phyloP scores from a whole-genome alignment of 2,797 vertebrate genomes.

The Cuniculus paca region DNA sequence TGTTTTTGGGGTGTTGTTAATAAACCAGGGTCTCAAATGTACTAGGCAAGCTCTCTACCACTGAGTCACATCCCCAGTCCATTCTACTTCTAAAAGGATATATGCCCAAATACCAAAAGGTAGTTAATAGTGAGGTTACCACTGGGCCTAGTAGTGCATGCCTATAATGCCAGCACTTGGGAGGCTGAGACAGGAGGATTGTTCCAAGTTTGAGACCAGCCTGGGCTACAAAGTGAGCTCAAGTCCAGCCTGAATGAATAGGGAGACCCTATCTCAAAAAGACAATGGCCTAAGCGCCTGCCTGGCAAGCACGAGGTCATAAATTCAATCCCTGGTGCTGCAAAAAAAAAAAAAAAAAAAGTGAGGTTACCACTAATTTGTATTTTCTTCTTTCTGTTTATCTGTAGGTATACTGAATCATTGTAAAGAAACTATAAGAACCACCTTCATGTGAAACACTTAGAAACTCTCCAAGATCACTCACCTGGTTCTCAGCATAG shows the following conservation, averaged over 20 bases:
- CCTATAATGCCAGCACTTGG: too few species aligned
- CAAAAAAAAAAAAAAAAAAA: too few species aligned
- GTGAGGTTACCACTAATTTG: background rate
- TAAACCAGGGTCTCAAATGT: background rate
- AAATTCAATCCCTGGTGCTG: too few species aligned
- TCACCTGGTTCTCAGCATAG: conserved; percentile 94
- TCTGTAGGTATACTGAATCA: conserved; percentile 15
- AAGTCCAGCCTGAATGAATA: too few species aligned
- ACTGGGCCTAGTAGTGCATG: too few species aligned
- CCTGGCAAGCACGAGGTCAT: too few species aligned
- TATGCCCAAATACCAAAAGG: background rate
- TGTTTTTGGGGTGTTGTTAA: background rate
- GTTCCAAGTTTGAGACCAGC: too few species aligned
- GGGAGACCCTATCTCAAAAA: too few species aligned
- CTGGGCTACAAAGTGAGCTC: too few species aligned
- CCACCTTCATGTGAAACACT: background rate
- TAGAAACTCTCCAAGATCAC: background rate
- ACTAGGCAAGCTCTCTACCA: background rate
- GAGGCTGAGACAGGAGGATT: too few species aligned
- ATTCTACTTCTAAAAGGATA: background rate
- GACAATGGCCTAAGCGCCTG: too few species aligned
- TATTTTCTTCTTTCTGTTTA: conserved; percentile 36
- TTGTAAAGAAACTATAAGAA: conserved; percentile 30
- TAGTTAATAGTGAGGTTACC: conserved; percentile 5
- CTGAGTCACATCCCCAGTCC: background rate